Percentiles rank a stretch among this genome's conserved stretches.
Conservation (phyloP, 2,888 invertebrate genomes). For the Agonopterix arenella region DNA sequence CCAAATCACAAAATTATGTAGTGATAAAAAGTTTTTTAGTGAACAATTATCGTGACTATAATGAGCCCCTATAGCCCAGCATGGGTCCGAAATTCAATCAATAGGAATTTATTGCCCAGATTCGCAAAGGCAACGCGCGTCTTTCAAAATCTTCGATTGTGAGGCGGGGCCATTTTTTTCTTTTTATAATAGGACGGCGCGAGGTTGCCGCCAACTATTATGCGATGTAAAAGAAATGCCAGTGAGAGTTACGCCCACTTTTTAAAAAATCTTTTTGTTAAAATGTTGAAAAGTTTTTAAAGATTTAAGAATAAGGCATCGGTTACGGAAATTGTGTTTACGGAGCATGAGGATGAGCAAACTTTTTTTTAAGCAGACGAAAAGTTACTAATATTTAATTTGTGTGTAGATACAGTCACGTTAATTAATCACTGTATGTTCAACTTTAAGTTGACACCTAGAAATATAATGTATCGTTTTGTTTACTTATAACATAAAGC, state of each 20-base stretch:
- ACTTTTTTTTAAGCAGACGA: too few relatives aligned
- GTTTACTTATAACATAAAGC: too few relatives aligned
- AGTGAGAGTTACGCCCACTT: conserved; percentile 72
- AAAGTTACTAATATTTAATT: too few relatives aligned
- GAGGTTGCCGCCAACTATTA: conserved; percentile 57
- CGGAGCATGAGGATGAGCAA: too few relatives aligned
- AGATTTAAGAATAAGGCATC: conserved; percentile 58
- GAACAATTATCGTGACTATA: conserved; percentile 59
- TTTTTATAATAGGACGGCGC: conserved; percentile 61
- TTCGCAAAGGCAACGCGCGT: conserved; percentile 69
- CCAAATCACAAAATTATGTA: too few relatives aligned
- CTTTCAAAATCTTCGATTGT: conserved; percentile 55
- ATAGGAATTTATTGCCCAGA: conserved; percentile 72
- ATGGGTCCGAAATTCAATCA: conserved; percentile 73
- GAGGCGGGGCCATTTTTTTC: conserved; percentile 36
- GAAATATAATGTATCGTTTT: too few relatives aligned
- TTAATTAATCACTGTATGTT: too few relatives aligned
- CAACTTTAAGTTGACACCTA: too few relatives aligned
- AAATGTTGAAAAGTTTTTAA: conserved; percentile 66
- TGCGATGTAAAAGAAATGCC: conserved; percentile 56
- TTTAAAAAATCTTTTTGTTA: conserved; percentile 59
- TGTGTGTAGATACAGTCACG: too few relatives aligned
- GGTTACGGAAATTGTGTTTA: conserved; percentile 21
- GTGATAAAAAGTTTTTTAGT: not conserved
- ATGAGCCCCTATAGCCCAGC: conserved; percentile 74